Base-by-base conservation (phyloP, 23 tunicate species). In the Clavelina lepadiformis region DNA sequence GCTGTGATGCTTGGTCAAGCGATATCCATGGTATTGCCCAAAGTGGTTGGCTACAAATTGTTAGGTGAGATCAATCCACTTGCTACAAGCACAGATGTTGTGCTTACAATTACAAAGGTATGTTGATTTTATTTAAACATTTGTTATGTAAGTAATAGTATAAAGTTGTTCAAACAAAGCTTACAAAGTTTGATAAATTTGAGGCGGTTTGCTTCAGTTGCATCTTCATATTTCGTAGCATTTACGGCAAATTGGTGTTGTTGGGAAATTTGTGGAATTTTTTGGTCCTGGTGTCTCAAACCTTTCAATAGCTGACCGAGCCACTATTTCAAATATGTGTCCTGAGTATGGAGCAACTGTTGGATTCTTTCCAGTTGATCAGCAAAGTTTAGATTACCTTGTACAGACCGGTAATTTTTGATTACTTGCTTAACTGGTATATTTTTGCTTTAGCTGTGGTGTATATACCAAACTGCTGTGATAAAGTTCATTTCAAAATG, bases 1-100 rank as follows among this genome's bases (percentile, higher is more conserved):
- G 98, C 98, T 1, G 98, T 93, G 22, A 93, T 93, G 98, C 61
- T 93, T 11, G 98, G 93, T 3, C 98, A 93, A 73, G 93, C 98
- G 28, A 93, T 93, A 7, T 78, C 88, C 8, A 93, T 93, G 98
- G 93, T 93, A 35, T 67, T 93, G 31, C 98, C 98, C 11, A 68
- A 93, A 68, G 98, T 93, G 21, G 93, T 93, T 28, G 98, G 98
- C 5, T 93, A 93, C 74, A 93, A 85, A 46, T 47, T 93, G 1
- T 53, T 69, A 0, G 98, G 98, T 28, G 85, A 73, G 31, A 93
- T 93, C 35, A 72, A 85, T 65, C 71, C 87, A 2, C 75, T 93
- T 2, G 98, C 98, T 0, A 93, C 98, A 6, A 86, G 95, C 60
- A 93, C 98, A 37, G 98, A 93, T 63, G 94, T 93, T 46, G 98